These are phyloP conservation scores for Allacma fusca DNA, from an alignment of 2,888 invertebrate species.

Conservation along the genomic window DNA sequence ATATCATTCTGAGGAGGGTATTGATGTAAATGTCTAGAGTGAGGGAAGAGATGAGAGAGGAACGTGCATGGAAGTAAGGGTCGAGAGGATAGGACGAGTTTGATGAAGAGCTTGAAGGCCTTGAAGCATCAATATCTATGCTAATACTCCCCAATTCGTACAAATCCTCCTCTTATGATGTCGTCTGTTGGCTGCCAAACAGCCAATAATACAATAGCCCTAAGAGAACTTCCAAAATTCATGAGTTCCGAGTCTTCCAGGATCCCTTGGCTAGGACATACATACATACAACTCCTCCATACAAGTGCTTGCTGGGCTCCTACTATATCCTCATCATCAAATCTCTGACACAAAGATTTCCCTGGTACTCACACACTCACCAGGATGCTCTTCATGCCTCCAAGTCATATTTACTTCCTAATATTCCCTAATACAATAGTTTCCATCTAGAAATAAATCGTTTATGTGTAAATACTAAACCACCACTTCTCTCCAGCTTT, in stretches of 20 bases:
- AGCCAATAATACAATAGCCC: constrained; percentile 41
- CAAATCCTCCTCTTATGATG: constrained; percentile 44
- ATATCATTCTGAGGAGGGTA: neutral
- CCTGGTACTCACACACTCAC: neutral
- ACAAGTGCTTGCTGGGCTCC: neutral
- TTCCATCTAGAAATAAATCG: constrained; percentile 8
- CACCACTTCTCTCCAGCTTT: constrained; percentile 17
- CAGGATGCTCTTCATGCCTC: constrained; percentile 32
- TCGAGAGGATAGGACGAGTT: constrained; percentile 39
- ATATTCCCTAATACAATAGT: constrained; percentile 30
- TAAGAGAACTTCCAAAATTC: constrained; percentile 34
- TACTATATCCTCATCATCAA: constrained; percentile 16
- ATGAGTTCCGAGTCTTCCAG: constrained; percentile 24
- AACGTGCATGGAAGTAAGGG: constrained; percentile 20
- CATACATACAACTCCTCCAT: neutral
- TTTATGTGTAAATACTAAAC: constrained; percentile 21
- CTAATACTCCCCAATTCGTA: constrained; percentile 49
- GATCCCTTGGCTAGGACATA: neutral
- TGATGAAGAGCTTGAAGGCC: constrained; percentile 49
- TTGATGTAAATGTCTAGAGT: neutral
- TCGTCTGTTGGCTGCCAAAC: constrained; percentile 29
- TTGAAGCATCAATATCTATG: constrained; percentile 57
- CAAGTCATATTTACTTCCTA: constrained; percentile 40
- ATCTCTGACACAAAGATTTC: constrained; percentile 23
- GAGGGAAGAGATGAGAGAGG: constrained; percentile 9